Percentiles rank a stretch among this genome's conserved stretches.
Conservation (phyloP, 2,888 invertebrate genomes). For the Macrophya alboannulata region DNA sequence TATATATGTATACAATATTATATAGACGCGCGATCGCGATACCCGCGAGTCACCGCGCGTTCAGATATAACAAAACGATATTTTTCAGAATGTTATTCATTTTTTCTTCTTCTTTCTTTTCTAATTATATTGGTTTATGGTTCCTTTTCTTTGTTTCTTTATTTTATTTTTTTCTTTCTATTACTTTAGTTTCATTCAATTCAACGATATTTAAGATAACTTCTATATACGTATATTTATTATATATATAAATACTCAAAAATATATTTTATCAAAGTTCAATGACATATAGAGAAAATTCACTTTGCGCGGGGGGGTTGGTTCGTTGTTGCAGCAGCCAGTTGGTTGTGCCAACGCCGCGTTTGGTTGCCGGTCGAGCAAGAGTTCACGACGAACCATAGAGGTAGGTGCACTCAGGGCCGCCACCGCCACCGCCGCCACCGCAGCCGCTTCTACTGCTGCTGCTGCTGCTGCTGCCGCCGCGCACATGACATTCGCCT, state of each 20-base stretch:
- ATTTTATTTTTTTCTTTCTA: too few relatives aligned
- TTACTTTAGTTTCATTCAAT: not conserved
- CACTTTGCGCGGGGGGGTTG: conserved; percentile 68
- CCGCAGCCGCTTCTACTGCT: conserved; percentile 54
- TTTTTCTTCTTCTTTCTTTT: not conserved
- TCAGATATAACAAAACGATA: not conserved
- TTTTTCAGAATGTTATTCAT: not conserved
- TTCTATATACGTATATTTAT: not conserved
- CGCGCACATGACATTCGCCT: conserved; percentile 67
- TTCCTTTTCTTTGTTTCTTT: not conserved
- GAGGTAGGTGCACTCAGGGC: conserved; percentile 62
- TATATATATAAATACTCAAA: not conserved
- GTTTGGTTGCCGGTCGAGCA: conserved; percentile 52
- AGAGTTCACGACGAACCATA: conserved; percentile 54
- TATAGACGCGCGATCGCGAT: conserved; percentile 14
- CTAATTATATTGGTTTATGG: not conserved
- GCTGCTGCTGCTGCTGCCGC: conserved; percentile 38
- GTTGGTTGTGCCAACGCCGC: conserved; percentile 33
- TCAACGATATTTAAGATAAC: not conserved
- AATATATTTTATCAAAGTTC: conserved; percentile 67
- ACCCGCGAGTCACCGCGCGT: conserved; percentile 1
- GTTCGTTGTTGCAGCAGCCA: conserved; percentile 56
- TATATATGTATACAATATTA: not conserved
- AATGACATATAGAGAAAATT: conserved; percentile 77
- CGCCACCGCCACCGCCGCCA: conserved; percentile 46